A percentile compares a stretch with the other conserved stretches of the same genome.
These are phyloP conservation scores for Strigops habroptila DNA, from an alignment of 2,113 vertebrate species.

Conservation along the genomic window DNA sequence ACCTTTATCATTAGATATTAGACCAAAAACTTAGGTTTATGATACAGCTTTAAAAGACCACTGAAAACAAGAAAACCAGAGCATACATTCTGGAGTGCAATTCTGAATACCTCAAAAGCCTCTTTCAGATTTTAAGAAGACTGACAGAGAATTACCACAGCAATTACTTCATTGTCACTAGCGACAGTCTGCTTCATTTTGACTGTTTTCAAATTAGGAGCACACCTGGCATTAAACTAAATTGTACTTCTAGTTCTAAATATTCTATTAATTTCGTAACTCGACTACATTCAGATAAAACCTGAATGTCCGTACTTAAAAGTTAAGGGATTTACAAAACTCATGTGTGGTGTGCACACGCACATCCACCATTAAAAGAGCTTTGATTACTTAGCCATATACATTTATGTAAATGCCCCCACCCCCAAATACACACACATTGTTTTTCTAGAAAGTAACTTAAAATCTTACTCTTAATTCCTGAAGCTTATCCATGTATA, in stretches of 20 bases:
- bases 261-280: background rate
- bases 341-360: background rate
- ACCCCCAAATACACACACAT: accelerated
- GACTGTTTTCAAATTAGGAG: background rate
- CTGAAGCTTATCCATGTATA: slow-evolving; percentile 92
- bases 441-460: background rate
- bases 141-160: background rate
- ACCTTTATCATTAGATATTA: background rate
- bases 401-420: too few relatives aligned
- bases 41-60: background rate
- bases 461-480: slow-evolving; percentile 83
- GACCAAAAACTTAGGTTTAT: background rate
- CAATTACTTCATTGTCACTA: background rate
- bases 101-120: background rate
- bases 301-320: accelerated
- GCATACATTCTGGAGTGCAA: background rate
- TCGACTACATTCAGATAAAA: background rate
- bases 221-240: background rate
- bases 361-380: too few relatives aligned
- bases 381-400: background rate
- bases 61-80: background rate
- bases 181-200: background rate
- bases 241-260: background rate
- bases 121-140: background rate
- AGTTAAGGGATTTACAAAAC: background rate